Conservation (phyloP, 1,140 invertebrate genomes). For the Drosophila tristis region DNA sequence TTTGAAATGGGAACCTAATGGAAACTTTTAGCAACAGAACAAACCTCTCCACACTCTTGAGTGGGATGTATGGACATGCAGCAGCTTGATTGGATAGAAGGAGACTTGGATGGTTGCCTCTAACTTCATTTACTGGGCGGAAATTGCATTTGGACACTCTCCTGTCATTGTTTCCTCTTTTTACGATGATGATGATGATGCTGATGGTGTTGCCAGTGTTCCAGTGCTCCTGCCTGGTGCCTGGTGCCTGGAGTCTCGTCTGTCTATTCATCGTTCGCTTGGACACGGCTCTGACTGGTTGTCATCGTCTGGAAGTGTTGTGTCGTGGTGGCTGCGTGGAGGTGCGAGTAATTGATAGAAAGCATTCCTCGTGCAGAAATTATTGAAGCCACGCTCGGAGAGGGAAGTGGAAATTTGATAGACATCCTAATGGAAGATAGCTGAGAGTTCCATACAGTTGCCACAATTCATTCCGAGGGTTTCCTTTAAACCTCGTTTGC, state of each 20-base stretch:
- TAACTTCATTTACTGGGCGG: constrained; percentile 41
- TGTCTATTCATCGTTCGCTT: background rate
- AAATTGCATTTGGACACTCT: constrained; percentile 44
- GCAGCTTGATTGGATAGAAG: too few species aligned
- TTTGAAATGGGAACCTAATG: constrained; percentile 22
- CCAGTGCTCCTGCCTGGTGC: background rate
- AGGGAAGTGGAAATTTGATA: too few species aligned
- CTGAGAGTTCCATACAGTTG: too few species aligned
- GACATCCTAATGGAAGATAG: too few species aligned
- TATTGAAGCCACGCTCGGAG: constrained; percentile 20
- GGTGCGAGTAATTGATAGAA: constrained; percentile 56
- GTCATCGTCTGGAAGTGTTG: constrained; percentile 6
- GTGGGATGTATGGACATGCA: too few species aligned
- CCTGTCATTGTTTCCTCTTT: constrained; percentile 36
- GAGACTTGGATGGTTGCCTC: constrained; percentile 37
- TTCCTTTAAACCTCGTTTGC: too few species aligned
- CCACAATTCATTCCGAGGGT: too few species aligned
- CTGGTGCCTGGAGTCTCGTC: background rate
- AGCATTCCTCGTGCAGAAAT: constrained; percentile 49
- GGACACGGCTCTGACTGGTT: constrained; percentile 9
- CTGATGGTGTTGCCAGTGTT: background rate
- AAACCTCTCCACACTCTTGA: background rate
- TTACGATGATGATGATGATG: too few species aligned
- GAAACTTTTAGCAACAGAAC: constrained; percentile 26
- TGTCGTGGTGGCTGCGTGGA: constrained; percentile 35